These are phyloP conservation scores for Drosophila greeni DNA, from an alignment of 2,888 invertebrate species.

Conservation along the genomic window DNA sequence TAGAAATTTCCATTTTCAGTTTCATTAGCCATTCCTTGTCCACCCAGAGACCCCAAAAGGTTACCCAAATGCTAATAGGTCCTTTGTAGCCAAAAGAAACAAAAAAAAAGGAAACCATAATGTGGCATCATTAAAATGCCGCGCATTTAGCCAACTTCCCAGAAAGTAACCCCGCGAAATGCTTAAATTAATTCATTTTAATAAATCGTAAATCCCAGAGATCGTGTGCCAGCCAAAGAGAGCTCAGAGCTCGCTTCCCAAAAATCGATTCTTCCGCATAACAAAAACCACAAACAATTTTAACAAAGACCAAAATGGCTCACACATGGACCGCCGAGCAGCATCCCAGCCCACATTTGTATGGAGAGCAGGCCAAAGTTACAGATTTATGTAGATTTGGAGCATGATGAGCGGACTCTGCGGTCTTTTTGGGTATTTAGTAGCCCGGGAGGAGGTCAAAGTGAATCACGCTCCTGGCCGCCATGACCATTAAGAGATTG, in stretches of 20 bases:
- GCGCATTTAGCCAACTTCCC: conserved; percentile 36
- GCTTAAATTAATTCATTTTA: conserved; percentile 75
- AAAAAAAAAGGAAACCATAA: conserved; percentile 35
- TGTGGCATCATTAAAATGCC: conserved; percentile 69
- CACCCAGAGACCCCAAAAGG: conserved; percentile 30
- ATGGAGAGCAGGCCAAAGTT: conserved; percentile 43
- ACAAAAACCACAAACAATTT: conserved; percentile 52
- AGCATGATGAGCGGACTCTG: conserved; percentile 56
- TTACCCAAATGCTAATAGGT: conserved; percentile 66
- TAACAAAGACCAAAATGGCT: conserved; percentile 56
- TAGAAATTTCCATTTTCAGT: conserved; percentile 5
- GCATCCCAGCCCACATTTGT: conserved; percentile 45
- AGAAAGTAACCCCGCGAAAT: conserved; percentile 48
- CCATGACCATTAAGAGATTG: conserved; percentile 69
- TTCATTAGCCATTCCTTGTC: conserved; percentile 13
- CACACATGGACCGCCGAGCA: conserved; percentile 52
- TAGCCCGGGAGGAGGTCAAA: conserved; percentile 62
- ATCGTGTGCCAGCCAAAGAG: conserved; percentile 41
- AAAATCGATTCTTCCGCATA: conserved; percentile 67
- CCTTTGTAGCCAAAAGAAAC: conserved; percentile 34
- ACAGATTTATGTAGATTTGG: conserved; percentile 75
- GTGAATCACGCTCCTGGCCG: conserved; percentile 70
- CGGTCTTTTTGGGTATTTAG: conserved; percentile 15
- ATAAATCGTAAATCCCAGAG: conserved; percentile 58
- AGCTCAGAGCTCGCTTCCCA: conserved; percentile 8